Evolutionary conservation across 1,140 invertebrate species (phyloP).

Genomic region (Stegodyphus mimosarum): DNA sequence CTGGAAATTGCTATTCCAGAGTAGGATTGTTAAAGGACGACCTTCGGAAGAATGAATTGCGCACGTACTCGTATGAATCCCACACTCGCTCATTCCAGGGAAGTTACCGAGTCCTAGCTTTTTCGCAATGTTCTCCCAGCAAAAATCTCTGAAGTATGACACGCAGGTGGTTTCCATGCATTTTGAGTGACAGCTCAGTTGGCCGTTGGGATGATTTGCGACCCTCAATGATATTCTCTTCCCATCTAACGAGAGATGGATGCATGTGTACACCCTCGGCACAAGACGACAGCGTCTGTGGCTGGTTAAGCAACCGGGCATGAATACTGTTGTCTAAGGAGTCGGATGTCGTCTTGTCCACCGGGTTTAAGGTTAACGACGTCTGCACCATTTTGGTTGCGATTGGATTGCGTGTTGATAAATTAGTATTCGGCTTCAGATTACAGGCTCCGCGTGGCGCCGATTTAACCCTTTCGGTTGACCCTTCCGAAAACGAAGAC

Average conservation of each 20-base stretch:
- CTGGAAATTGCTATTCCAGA: not conserved
- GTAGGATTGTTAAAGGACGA: not conserved
- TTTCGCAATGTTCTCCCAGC: not conserved
- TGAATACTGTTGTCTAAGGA: slow-evolving; percentile 16
- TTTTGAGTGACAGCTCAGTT: slow-evolving; percentile 54
- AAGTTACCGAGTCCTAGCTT: not conserved
- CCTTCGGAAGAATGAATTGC: not conserved
- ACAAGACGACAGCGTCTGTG: not conserved
- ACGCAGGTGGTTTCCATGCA: slow-evolving; percentile 58
- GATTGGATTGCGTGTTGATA: slow-evolving; percentile 10
- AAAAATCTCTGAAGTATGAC: slow-evolving; percentile 46
- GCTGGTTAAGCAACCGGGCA: slow-evolving; percentile 8
- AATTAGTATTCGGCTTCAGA: slow-evolving; percentile 2
- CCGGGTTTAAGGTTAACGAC: slow-evolving; percentile 11
- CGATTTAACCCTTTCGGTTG: not conserved
- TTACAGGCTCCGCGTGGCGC: slow-evolving; percentile 8
- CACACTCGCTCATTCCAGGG: not conserved
- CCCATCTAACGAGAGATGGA: slow-evolving; percentile 29
- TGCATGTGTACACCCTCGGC: not conserved
- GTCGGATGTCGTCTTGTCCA: slow-evolving; percentile 7
- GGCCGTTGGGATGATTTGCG: slow-evolving; percentile 53
- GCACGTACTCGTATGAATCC: not conserved
- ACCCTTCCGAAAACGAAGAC: too few species aligned
- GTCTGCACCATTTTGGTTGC: slow-evolving; percentile 1
- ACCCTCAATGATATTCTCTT: slow-evolving; percentile 33